Evolutionary conservation across 2,113 vertebrate genomes (phyloP).

Genomic region (Bostrychus sinensis): DNA sequence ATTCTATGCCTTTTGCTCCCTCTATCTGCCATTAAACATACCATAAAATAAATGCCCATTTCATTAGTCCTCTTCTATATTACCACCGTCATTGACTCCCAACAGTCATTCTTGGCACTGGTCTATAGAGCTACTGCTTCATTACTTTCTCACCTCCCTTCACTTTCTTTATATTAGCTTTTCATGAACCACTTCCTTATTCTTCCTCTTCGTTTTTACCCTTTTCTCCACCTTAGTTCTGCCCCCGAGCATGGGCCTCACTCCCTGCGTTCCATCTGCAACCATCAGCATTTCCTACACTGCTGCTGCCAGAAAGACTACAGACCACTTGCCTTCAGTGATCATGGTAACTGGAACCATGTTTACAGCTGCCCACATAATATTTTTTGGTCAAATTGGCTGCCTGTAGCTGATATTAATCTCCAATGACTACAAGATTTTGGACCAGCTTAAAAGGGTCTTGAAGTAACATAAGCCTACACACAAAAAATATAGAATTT

Average conservation of each 20-base stretch:
- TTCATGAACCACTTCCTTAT: slow-evolving; percentile 20
- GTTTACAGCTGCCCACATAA: neutral
- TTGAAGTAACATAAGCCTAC: neutral
- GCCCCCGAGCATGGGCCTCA: slow-evolving; percentile 18
- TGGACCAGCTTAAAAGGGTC: neutral
- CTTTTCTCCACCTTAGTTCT: neutral
- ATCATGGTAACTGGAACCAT: slow-evolving; percentile 4
- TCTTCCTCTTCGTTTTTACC: neutral
- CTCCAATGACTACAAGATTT: neutral
- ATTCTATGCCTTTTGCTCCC: slow-evolving; percentile 32
- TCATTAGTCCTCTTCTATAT: slow-evolving; percentile 52
- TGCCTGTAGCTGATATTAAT: neutral
- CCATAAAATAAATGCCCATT: slow-evolving; percentile 57
- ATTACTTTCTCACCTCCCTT: slow-evolving; percentile 51
- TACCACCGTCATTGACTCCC: slow-evolving; percentile 35
- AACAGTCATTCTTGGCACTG: slow-evolving; percentile 51
- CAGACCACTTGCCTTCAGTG: neutral
- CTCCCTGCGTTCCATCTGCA: slow-evolving; percentile 3
- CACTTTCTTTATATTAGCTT: slow-evolving; percentile 36
- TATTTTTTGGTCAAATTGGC: no score
- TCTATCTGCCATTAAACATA: slow-evolving; percentile 59
- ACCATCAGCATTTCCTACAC: slow-evolving; percentile 23
- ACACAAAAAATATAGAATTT: neutral
- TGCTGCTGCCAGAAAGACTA: neutral
- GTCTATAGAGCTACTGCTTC: slow-evolving; percentile 45